Conservation (phyloP, 2,797 vertebrate species). For the Mormyrus proboscirostris region DNA sequence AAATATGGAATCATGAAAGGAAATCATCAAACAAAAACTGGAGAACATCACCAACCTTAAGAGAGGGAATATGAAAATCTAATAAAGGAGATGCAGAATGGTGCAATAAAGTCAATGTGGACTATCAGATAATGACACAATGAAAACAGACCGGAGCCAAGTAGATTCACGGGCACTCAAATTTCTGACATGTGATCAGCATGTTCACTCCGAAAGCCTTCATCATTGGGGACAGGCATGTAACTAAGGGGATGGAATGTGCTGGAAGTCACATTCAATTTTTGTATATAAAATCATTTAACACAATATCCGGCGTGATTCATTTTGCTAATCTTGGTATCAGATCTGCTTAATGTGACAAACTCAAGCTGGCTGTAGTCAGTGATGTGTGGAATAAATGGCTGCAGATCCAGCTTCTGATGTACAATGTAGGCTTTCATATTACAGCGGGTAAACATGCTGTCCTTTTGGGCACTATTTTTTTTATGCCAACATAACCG, state of each 20-base stretch:
- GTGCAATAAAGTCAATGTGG: neutral
- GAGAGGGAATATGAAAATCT: neutral
- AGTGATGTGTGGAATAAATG: neutral
- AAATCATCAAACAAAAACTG: neutral
- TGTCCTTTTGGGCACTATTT: neutral
- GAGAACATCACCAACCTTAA: neutral
- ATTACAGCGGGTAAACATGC: neutral
- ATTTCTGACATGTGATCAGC: neutral
- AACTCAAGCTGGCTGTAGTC: neutral
- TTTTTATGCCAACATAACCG: neutral
- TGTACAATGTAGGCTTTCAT: neutral
- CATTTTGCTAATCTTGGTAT: conserved; percentile 8
- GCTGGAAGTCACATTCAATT: neutral
- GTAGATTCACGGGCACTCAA: neutral
- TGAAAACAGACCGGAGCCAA: neutral
- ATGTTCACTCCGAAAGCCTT: neutral
- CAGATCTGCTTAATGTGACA: neutral
- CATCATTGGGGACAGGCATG: neutral
- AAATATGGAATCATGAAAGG: neutral
- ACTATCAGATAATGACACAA: neutral
- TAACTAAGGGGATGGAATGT: neutral
- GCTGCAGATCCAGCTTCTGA: neutral
- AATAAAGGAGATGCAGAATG: neutral
- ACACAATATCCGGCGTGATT: neutral
- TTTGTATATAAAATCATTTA: neutral